Percentiles rank a stretch among this genome's conserved stretches.
Evolutionary conservation across 2,113 vertebrate species (phyloP).

Genomic region (Oryctolagus cuniculus): mOryCun1.1 NC_091435.1:84005001-84005500

Average conservation of each 20-base stretch:
- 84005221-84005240: background rate
- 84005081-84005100: background rate
- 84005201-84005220: slow-evolving; percentile 47
- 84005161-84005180: background rate
- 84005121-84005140: background rate
- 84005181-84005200: background rate
- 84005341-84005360: slow-evolving; percentile 52
- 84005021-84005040: background rate
- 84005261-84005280: background rate
- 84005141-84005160: background rate
- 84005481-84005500: background rate
- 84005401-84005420: background rate
- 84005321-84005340: background rate
- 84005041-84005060: background rate
- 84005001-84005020: background rate
- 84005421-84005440: background rate
- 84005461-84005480: slow-evolving; percentile 17
- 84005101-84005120: background rate
- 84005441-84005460: background rate
- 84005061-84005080: background rate
- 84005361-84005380: slow-evolving; percentile 33
- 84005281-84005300: background rate
- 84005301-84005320: background rate
- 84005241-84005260: background rate
- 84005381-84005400: background rate